Evolutionary conservation across 1,140 invertebrate species (phyloP), one percentile per base, ranked within the genome.

Genomic region (Diabrotica virgifera): DNA sequence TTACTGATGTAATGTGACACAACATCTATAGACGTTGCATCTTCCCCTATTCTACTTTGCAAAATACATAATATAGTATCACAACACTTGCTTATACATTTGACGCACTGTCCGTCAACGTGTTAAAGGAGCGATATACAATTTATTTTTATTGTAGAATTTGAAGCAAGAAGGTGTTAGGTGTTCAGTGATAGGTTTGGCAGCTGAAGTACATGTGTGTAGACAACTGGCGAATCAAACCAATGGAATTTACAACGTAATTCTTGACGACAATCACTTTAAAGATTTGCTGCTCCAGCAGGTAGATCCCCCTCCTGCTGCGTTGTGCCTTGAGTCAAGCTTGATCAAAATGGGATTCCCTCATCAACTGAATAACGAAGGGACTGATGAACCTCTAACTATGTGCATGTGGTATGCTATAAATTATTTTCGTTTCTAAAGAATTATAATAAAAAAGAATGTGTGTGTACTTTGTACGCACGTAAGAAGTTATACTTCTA

Each of bases 321-420:
- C 89, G 38, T 84, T 87, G 40, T 87, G 87, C 59, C 81, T 94
- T 70, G 91, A 94, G 73, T 89, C 92, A 36, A 91, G 91, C 7
- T 84, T 95, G 5, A 91, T 96, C 24, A 93, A 94, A 83, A 95
- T 96, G 91, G 93, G 93, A n/a, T 96, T 96, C 77, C 91, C 91
- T 40, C 90, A 93, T 82, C 84, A 87, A 64, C 82, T 85, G 52
- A 73, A 76, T n/a, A 78, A 79, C 38, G 84, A 85, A 68, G 82
- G 81, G 58, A 85, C 85, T 61, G 87, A 91, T 67, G 86, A 88
- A 36, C 85, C 87, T 5, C 83, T 92, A 52, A 89, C 90, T 37
- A 87, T 92, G 70, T 95, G 92, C 80, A 92, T 95, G 89, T 96
- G 92, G 90, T 93, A 80, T 81, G 82, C 83, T 63, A 40, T 62